Conservation (phyloP, 2,888 invertebrate species). For the Mechanitis mazaeus region DNA sequence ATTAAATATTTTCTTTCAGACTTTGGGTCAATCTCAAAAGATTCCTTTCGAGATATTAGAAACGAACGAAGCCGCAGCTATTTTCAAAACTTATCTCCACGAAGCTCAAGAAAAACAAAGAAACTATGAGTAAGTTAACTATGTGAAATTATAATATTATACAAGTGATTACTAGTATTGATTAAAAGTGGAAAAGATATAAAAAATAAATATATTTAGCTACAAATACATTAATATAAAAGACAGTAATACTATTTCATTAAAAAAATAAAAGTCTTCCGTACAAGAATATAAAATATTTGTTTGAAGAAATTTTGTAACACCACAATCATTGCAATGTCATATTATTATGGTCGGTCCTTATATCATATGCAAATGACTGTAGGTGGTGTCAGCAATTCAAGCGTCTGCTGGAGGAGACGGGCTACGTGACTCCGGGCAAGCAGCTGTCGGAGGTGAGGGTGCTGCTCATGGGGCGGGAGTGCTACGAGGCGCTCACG, state of each 20-base stretch:
- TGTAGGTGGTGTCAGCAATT: slow-evolving; percentile 94
- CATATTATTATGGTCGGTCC: not conserved
- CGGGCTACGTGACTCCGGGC: slow-evolving; percentile 96
- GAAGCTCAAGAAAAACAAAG: slow-evolving; percentile 94
- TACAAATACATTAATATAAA: too few species aligned
- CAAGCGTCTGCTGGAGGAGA: slow-evolving; percentile 93
- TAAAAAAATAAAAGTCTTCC: too few species aligned
- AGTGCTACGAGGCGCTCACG: slow-evolving; percentile 93
- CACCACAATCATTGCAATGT: not conserved
- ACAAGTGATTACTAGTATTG: not conserved
- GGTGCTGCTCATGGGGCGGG: slow-evolving; percentile 94
- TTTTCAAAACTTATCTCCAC: slow-evolving; percentile 93
- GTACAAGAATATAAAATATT: not conserved
- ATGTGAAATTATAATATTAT: too few species aligned
- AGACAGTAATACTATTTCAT: too few species aligned
- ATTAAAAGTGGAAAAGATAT: not conserved
- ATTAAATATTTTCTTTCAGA: slow-evolving; percentile 42
- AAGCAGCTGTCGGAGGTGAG: slow-evolving; percentile 93
- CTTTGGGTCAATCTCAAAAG: slow-evolving; percentile 75
- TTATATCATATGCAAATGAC: not conserved
- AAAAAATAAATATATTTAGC: too few species aligned
- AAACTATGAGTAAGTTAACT: slow-evolving; percentile 86
- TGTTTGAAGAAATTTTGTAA: not conserved
- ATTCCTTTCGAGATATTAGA: slow-evolving; percentile 95
- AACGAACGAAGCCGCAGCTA: slow-evolving; percentile 92